Evolutionary conservation across 2,888 invertebrate genomes (phyloP), one percentile per base, ranked within the genome.

Genomic region (Drosophila prostipennis): DNA sequence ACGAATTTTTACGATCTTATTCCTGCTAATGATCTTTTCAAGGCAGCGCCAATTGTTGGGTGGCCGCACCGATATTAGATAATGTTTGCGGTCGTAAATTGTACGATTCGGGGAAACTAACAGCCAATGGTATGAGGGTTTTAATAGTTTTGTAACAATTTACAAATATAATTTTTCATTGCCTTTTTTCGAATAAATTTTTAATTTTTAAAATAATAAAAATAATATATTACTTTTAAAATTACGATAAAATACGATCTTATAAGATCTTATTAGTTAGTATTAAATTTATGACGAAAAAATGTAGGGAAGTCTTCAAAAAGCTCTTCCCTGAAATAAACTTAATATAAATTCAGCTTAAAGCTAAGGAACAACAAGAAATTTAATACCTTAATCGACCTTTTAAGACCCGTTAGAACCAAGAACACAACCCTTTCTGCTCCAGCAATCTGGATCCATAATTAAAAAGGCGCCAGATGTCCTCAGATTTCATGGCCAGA

Each of bases 1-100:
- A 84, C 76, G 59, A 71, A 40, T 79, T 81, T 87, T 84, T 84
- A 84, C 84, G 84, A 84, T 84, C 84, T 84, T 81, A 84, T 83
- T 83, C 86, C 82, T 57, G 72, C 78, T 83, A 85, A 83, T 83
- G 82, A 85, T 82, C 80, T 75, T 72, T 81, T 78, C 78, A 79
- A 71, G 40, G 10, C 29, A 37, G 5, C 54, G 23, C 51, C 51
- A 45, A 52, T 55, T 80, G 68, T 54, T 79, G 72, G 75, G 43
- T 60, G 64, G 72, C 54, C 59, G 23, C 36, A 49, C 37, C 19
- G 69, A 63, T 57, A 79, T 81, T 81, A 55, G 77, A 56, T 65
- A 77, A 79, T 72, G 65, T 59, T 74, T 76, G 53, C 48, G 60
- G 19, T 64, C 23, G 8, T 43, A 51, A 45, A 51, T 34, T 16